Base-by-base conservation (phyloP, 2,888 invertebrate genomes). In the Erannis defoliaria region DNA sequence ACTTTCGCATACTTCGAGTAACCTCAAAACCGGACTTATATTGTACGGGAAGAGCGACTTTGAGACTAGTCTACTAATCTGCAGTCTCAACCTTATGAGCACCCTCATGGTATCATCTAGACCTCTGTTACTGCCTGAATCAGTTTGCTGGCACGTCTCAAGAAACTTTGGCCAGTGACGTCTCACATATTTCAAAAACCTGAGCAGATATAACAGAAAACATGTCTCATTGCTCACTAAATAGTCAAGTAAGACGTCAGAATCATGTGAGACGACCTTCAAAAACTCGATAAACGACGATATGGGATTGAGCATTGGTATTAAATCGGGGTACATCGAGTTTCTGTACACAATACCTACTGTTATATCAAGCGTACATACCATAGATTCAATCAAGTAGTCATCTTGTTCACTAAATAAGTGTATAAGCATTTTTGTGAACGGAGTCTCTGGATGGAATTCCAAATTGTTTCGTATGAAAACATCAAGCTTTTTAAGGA, bases 401-500 rank as follows among this genome's bases (percentile, higher is more conserved):
- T 98, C 98, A 80, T 98, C 98, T 84, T 98, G 98, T 86, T 98
- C 97, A 74, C 96, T 96, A 78, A 98, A 98, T 59, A 98, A 90
- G 83, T 97, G 97, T 61, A 98, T 96, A 51, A 98, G 94, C 94
- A 98, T 97, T 88, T 97, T 97, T 0, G 97, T 97, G 71, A 98
- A 95, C 18, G 97, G 96, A 67, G 97, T 97, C 82, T 97, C 97
- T 0, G 98, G 98, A 87, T 97, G 97, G 80, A 97, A 98, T 66
- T 97, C 97, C 70, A 97, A 89, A 59, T 96, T 94, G 64, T 95
- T 94, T 78, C 98, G 96, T 9, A 98, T 96, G 77, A 97, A 97
- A 50, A 94, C 94, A 81, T 98, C 97, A 29, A 98, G 91, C 80
- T 97, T 97, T 71, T 96, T 95, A 16, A 97, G 85, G 0, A 97